These are phyloP conservation scores for Dynastes tityus DNA, from an alignment of 2,888 invertebrate genomes.

Conservation along the genomic window DNA sequence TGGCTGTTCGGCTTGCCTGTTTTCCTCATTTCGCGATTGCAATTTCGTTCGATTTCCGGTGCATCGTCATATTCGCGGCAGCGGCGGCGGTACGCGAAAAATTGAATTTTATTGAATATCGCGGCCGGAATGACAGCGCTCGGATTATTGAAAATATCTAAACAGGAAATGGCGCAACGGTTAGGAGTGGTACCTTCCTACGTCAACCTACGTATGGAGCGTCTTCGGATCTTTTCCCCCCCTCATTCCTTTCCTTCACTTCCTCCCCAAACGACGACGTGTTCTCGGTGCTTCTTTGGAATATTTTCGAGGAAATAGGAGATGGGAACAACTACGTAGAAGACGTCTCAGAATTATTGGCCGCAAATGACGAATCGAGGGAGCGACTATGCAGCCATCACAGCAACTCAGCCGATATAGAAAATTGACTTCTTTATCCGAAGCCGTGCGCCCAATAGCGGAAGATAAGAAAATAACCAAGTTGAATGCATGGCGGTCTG, in stretches of 20 bases:
- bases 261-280: background rate
- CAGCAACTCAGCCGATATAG: background rate
- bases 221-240: background rate
- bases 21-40: conserved; percentile 10
- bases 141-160: conserved; percentile 36
- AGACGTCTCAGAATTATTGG: conserved; percentile 18
- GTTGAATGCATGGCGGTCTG: too few relatives aligned
- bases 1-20: background rate
- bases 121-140: background rate
- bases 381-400: too few relatives aligned
- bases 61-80: background rate
- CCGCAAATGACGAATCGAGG: conserved; percentile 25
- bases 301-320: background rate
- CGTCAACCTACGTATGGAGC: background rate
- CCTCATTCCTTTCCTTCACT: background rate
- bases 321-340: background rate
- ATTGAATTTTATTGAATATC: conserved; percentile 31
- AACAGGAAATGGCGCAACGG: conserved; percentile 19
- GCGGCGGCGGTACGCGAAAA: background rate
- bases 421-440: conserved; percentile 35
- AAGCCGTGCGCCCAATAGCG: background rate
- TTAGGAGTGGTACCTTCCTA: background rate
- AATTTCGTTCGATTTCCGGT: conserved; percentile 16
- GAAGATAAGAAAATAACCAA: too few relatives aligned
- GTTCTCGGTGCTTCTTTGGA: background rate